These are phyloP conservation scores for Emys orbicularis DNA, from an alignment of 2,797 vertebrate genomes.

Conservation along the genomic window DNA sequence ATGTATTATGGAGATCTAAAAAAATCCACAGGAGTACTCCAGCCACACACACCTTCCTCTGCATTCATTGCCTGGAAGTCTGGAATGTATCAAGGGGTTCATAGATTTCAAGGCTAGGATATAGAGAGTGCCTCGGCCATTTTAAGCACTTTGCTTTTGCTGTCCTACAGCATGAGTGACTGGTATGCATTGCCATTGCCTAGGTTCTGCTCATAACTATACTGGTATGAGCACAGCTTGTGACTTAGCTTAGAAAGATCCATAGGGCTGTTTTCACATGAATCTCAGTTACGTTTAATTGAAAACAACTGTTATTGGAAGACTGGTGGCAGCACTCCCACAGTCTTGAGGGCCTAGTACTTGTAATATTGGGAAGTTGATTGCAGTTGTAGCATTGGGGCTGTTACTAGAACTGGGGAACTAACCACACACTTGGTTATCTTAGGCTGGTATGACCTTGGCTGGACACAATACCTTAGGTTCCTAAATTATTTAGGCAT, in stretches of 20 bases:
- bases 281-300: neutral
- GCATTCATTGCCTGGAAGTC: rapidly evolving
- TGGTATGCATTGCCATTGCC: neutral
- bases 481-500: neutral
- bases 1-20: rapidly evolving
- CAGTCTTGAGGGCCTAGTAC: neutral
- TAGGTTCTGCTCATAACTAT: neutral
- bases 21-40: neutral
- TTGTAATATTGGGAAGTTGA: neutral
- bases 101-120: neutral
- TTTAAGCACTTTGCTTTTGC: neutral
- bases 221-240: neutral
- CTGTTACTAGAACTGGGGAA: rapidly evolving
- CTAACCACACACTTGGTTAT: neutral
- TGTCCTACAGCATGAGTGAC: neutral
- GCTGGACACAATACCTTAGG: neutral
- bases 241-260: neutral
- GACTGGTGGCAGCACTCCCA: neutral
- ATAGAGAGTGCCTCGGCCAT: neutral
- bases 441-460: neutral
- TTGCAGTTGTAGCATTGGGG: neutral
- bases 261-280: neutral
- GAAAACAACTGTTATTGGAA: neutral
- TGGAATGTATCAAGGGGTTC: rapidly evolving
- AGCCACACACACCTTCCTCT: neutral